Base-by-base conservation (phyloP, 2,113 vertebrate species). In the Plotosus lineatus region DNA sequence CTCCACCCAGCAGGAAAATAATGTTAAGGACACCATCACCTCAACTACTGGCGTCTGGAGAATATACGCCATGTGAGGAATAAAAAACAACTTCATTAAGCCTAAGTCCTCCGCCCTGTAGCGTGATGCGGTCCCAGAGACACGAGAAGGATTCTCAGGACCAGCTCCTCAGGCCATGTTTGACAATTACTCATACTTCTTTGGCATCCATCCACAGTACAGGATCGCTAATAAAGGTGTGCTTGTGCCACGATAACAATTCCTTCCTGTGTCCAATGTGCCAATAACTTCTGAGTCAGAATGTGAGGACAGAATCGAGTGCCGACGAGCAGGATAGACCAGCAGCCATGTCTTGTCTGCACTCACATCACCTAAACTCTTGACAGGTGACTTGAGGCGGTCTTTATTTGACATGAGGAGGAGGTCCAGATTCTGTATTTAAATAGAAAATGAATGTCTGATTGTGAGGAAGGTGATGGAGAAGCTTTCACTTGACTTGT, bases 111-210 rank as follows among this genome's bases (percentile, higher is more conserved):
- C 68, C 69, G 33, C 17, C 50, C 26, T 66, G 6, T 6, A 14
- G 36, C 36, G 33, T 63, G 48, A 31, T 51, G 33, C 26, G 51
- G 40, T 66, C 44, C 40, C 9, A 60, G 3, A 10, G 75, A 79
- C 60, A 68, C 1, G 8, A 69, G 58, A 4, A 3, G 14, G 68
- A 53, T 78, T 50, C 42, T 60, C 75, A 33, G 82, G 33, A 23
- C n/a, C n/a, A n/a, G 0, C 38, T 46, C 44, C 44, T 78, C 38
- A 38, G 82, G 61, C 55, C 60, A 71, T 23, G 61, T 46, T n/a
- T 82, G 65, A 58, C 80, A 81, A 83, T 86, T 79, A 85, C 78
- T 48, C 46, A 14, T 73, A 63, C 75, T 50, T 72, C 75, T 79
- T 80, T 40, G 73, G 38, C 28, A 44, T 56, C 21, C 14, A 38